Base-by-base conservation (phyloP, 2,797 vertebrate genomes). In the Malacoraja senta region DNA sequence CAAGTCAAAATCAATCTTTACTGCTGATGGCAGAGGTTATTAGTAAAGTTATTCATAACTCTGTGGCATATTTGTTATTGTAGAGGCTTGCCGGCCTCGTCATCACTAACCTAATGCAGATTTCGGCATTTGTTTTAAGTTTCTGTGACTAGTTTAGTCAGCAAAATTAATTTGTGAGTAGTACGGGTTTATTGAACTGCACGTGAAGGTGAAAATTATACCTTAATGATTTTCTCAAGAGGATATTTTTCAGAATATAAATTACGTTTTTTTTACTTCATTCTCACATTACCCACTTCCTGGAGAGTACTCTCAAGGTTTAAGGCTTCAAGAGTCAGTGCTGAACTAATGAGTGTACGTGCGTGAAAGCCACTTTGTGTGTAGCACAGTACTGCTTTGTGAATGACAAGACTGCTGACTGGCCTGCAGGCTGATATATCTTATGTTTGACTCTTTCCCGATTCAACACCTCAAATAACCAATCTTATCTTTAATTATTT, bases 271-370 rank as follows among this genome's bases (percentile, higher is more conserved):
- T 76, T 53, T 53, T 6, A 92, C 90, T 92, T 92, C 90, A 92
- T 76, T 74, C 90, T 92, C 90, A 92, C 71, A 92, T 92, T 92
- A 92, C 90, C n/a, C 71, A 76, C 90, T 92, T 92, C 90, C 90
- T 76, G 90, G 38, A 76, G 72, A 92, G 35, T 53, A 44, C 90
- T 74, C 38, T 44, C 38, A 92, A 74, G 35, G 72, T 92, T 76
- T 76, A 92, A 92, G 68, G 68, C 68, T 84, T 84, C n/a, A 53
- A 76, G 90, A 76, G 35, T 71, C 72, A 92, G 71, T 58, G 68
- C 90, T 92, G 71, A 38, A 76, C 53, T 35, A 92, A n/a, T 26
- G 72, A 92, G 44, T 21, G 29, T 29, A 72, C n/a, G 21, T 15
- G 19, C 24, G 24, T 92, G 90, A 92, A 92, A 74, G 72, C 71